Evolutionary conservation across 2,113 vertebrate genomes (phyloP).

Genomic region (Stegostoma tigrinum): DNA sequence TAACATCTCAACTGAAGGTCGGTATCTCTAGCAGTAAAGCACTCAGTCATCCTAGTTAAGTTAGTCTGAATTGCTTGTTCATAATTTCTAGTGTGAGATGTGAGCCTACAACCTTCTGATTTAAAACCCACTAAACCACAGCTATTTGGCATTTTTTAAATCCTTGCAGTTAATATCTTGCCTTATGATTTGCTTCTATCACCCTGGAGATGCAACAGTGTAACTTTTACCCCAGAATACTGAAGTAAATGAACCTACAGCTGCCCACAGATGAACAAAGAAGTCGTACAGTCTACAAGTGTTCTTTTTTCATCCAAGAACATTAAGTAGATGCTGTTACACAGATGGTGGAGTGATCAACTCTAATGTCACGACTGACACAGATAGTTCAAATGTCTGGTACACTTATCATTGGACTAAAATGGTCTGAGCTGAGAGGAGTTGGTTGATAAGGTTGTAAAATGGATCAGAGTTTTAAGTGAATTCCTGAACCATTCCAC

Average conservation of each 20-base stretch:
- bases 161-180: no score
- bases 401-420: neutral
- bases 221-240: neutral
- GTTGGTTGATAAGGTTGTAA: neutral
- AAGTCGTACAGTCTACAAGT: neutral
- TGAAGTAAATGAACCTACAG: neutral
- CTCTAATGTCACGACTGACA: conserved; percentile 3
- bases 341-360: conserved; percentile 13
- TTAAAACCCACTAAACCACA: no score
- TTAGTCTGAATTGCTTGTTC: no score
- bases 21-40: no score
- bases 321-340: neutral
- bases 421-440: neutral
- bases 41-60: no score
- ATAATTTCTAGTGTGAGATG: no score
- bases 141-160: no score
- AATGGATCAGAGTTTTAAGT: neutral
- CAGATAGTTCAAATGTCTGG: conserved; percentile 19
- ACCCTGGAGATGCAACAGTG: neutral
- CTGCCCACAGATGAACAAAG: neutral
- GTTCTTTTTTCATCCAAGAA: neutral
- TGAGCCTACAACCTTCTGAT: no score
- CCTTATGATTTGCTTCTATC: neutral
- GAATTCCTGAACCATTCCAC: neutral
- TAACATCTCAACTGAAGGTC: no score